These are phyloP conservation scores for Brevimyrus niger DNA, from an alignment of 2,113 vertebrate species.

Conservation along the genomic window DNA sequence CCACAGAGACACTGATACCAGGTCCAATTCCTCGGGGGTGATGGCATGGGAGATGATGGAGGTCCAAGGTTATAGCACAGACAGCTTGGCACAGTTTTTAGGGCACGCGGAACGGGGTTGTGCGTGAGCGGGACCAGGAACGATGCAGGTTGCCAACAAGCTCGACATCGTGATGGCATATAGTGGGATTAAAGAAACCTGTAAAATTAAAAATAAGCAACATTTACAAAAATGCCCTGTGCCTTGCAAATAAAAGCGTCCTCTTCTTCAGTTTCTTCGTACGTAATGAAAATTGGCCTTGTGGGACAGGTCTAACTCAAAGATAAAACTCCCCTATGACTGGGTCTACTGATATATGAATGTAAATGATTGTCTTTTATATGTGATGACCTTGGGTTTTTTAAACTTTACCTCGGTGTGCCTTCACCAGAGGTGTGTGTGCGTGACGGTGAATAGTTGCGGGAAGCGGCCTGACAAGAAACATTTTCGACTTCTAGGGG, in stretches of 20 bases:
- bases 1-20: background rate
- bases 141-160: constrained; percentile 32
- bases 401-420: background rate
- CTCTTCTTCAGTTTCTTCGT: constrained; percentile 31
- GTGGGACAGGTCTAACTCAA: constrained; percentile 41
- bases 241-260: constrained; percentile 23
- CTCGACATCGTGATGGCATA: constrained; percentile 31
- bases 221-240: constrained; percentile 30
- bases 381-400: constrained; percentile 45
- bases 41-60: background rate
- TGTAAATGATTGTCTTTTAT: constrained; percentile 47
- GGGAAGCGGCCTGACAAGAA: background rate
- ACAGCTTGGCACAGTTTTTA: constrained; percentile 22
- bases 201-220: constrained; percentile 24
- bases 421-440: background rate
- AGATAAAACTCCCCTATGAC: constrained; percentile 34
- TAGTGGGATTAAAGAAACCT: constrained; percentile 27
- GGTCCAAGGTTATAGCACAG: background rate
- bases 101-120: constrained; percentile 10
- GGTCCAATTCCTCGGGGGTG: background rate
- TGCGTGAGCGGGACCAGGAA: background rate
- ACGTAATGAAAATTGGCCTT: constrained; percentile 45
- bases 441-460: background rate
- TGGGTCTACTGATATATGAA: constrained; percentile 46
- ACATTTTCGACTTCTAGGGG: background rate